Conservation (phyloP, 2,797 vertebrate species). For the Euphonia xanthogaster region DNA sequence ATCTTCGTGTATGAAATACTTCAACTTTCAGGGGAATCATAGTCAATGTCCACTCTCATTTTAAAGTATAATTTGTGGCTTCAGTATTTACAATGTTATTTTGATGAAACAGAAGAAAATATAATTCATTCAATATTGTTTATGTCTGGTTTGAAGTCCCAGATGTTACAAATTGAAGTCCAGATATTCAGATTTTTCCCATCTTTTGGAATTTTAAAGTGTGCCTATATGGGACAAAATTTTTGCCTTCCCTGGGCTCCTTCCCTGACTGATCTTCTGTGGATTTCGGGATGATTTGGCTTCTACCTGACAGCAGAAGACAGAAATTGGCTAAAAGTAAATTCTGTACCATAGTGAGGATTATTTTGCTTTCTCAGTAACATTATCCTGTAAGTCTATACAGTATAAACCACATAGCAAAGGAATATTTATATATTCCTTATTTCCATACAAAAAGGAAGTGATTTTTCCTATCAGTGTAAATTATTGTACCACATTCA, state of each 20-base stretch:
- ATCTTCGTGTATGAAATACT: slow-evolving; percentile 11
- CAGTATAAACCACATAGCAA: not conserved
- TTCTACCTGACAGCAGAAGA: not conserved
- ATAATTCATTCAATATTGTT: not conserved
- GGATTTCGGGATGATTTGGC: not conserved
- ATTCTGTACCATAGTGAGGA: not conserved
- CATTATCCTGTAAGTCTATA: not conserved
- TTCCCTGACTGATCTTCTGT: not conserved
- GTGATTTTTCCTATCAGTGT: not conserved
- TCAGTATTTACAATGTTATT: slow-evolving; percentile 21
- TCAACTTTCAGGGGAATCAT: not conserved
- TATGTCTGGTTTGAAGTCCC: slow-evolving; percentile 1
- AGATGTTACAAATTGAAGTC: slow-evolving; percentile 32
- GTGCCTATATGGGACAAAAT: not conserved
- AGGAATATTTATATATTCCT: not conserved
- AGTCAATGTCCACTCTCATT: not conserved
- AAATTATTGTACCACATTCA: not conserved
- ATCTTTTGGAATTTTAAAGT: slow-evolving; percentile 4
- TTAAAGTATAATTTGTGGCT: slow-evolving; percentile 42
- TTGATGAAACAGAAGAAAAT: slow-evolving; percentile 9
- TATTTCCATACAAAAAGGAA: slow-evolving; percentile 8
- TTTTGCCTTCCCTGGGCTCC: not conserved
- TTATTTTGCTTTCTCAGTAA: slow-evolving; percentile 7
- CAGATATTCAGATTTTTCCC: not conserved
- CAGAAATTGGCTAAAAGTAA: slow-evolving; percentile 1